Conservation (phyloP, 2,888 invertebrate genomes). For the Cabera pusaria region DNA sequence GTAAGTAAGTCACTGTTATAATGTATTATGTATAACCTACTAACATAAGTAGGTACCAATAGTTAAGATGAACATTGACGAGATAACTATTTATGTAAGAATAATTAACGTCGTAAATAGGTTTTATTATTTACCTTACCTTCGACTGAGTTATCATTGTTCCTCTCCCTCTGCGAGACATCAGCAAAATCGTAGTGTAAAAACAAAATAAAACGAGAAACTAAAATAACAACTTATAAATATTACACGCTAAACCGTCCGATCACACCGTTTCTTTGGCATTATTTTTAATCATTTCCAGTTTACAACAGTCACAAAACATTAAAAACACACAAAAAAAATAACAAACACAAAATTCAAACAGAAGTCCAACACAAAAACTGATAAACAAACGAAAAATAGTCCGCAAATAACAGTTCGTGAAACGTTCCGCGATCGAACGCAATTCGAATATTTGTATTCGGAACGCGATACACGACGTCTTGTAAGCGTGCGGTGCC, state of each 20-base stretch:
- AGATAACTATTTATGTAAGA: no score
- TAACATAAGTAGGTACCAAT: no score
- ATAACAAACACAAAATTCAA: slow-evolving; percentile 43
- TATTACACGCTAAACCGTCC: slow-evolving; percentile 61
- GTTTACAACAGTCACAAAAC: slow-evolving; percentile 41
- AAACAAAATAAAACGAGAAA: slow-evolving; percentile 45
- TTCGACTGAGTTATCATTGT: slow-evolving; percentile 75
- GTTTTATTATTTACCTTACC: slow-evolving; percentile 64
- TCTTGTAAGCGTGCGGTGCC: slow-evolving; percentile 59
- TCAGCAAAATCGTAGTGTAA: slow-evolving; percentile 55
- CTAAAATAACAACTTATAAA: slow-evolving; percentile 48
- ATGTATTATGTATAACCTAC: no score
- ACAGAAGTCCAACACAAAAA: slow-evolving; percentile 57
- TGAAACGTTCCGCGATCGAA: slow-evolving; percentile 60
- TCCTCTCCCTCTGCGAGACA: slow-evolving; percentile 70
- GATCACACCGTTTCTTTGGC: slow-evolving; percentile 74
- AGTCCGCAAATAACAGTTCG: slow-evolving; percentile 55
- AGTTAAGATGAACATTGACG: no score
- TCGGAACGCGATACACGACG: slow-evolving; percentile 64
- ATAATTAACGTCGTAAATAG: no score
- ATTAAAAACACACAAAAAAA: slow-evolving; percentile 46
- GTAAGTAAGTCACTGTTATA: no score
- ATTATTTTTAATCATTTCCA: slow-evolving; percentile 53
- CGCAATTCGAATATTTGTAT: slow-evolving; percentile 47
- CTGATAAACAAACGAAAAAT: slow-evolving; percentile 37